These are phyloP conservation scores for Eumacrocentrus americanus DNA, from an alignment of 2,888 invertebrate genomes.

Conservation along the genomic window DNA sequence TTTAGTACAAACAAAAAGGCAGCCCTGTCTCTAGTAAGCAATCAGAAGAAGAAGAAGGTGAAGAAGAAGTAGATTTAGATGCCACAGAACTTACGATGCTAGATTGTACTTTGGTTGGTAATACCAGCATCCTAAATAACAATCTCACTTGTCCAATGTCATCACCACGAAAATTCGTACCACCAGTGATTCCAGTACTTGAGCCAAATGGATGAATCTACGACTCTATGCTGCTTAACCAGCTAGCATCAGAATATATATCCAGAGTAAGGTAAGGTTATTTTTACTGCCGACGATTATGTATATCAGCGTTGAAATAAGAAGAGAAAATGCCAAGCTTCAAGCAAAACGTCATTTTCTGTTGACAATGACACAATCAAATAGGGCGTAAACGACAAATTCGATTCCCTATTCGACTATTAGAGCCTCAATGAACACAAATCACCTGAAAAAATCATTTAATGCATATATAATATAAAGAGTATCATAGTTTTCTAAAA, in stretches of 20 bases:
- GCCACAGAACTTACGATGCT: constrained; percentile 53
- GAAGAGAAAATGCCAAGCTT: neutral
- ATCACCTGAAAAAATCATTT: constrained; percentile 7
- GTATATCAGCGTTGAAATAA: neutral
- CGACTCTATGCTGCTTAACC: neutral
- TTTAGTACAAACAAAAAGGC: constrained; percentile 47
- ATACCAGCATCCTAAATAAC: constrained; percentile 56
- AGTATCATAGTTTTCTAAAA: constrained; percentile 25
- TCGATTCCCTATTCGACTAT: neutral
- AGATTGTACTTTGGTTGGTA: constrained; percentile 51
- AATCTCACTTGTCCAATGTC: constrained; percentile 48
- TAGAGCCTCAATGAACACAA: neutral
- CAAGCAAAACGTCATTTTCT: neutral
- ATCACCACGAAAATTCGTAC: constrained; percentile 45
- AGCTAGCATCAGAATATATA: neutral
- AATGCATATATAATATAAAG: constrained; percentile 3
- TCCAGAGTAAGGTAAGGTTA: constrained; percentile 1
- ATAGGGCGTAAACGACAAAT: neutral
- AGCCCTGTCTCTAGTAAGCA: constrained; percentile 40
- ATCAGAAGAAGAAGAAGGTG: constrained; percentile 28
- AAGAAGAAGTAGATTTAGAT: constrained; percentile 45
- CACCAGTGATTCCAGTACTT: constrained; percentile 49
- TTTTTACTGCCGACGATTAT: neutral
- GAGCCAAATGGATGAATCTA: constrained; percentile 57
- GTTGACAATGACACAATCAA: constrained; percentile 10